phyloP scores from a whole-genome alignment of 2,113 vertebrate genomes.

The Ranitomeya imitator region DNA sequence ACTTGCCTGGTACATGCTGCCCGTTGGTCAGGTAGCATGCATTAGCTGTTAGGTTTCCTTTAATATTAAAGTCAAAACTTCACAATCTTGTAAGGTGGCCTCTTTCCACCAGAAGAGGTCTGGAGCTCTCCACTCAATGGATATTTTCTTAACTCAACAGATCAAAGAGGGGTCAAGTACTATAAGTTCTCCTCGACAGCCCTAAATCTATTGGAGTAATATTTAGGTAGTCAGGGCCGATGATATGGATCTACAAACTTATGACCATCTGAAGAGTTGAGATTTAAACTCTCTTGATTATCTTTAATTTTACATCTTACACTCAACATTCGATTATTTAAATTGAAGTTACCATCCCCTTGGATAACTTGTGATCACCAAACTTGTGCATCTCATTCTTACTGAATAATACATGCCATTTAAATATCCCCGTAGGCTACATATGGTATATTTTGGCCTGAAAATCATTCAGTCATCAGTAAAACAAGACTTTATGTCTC shows the following conservation, averaged over 20 bases:
- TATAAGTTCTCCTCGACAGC: background rate
- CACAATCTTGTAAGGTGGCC: no score
- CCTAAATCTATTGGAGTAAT: background rate
- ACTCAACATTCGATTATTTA: background rate
- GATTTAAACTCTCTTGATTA: background rate
- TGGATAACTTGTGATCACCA: slow-evolving; percentile 10
- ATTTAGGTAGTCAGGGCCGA: background rate
- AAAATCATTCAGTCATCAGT: slow-evolving; percentile 15
- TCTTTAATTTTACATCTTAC: background rate
- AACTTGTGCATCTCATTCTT: background rate
- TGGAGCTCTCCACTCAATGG: no score
- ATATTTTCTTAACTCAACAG: background rate
- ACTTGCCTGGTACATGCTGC: no score
- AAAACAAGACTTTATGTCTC: background rate
- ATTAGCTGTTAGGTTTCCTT: no score
- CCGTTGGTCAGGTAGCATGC: no score
- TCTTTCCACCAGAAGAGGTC: background rate
- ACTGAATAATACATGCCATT: slow-evolving; percentile 35
- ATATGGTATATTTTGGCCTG: slow-evolving; percentile 17
- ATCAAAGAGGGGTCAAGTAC: background rate
- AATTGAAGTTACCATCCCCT: background rate
- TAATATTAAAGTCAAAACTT: no score
- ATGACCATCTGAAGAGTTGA: no score
- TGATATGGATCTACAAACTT: background rate
- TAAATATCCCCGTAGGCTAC: slow-evolving; percentile 16